These are phyloP conservation scores for Drosophila ironensis DNA, from an alignment of 1,140 invertebrate genomes.

Conservation along the genomic window DNA sequence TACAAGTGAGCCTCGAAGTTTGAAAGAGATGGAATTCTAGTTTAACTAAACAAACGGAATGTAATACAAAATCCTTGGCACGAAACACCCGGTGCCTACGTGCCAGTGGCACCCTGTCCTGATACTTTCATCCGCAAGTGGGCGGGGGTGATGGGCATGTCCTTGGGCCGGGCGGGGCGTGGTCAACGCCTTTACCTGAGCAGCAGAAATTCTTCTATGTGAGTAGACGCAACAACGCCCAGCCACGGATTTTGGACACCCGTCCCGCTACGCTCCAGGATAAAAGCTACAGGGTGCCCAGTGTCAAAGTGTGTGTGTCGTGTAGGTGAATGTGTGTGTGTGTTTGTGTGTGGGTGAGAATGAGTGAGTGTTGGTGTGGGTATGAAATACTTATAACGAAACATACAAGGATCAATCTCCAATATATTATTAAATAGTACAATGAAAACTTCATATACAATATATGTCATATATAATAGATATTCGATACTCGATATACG, in stretches of 20 bases:
- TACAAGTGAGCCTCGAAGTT: constrained; percentile 5
- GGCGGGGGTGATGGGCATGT: constrained; percentile 17
- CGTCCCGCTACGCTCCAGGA: constrained; percentile 18
- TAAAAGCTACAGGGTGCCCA: constrained; percentile 9
- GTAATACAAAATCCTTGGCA: constrained; percentile 52
- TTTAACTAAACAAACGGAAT: constrained; percentile 65
- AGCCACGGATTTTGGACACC: constrained; percentile 13
- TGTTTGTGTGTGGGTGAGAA: constrained; percentile 20
- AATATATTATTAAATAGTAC: constrained; percentile 78
- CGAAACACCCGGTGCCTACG: too few species aligned
- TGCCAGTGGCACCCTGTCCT: constrained; percentile 19
- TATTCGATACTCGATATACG: constrained; percentile 63
- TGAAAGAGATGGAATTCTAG: constrained; percentile 33
- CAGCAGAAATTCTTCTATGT: constrained; percentile 77
- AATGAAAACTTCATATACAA: constrained; percentile 79
- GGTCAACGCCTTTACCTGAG: constrained; percentile 73
- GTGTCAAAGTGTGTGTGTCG: constrained; percentile 23
- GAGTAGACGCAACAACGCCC: constrained; percentile 61
- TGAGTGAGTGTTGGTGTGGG: constrained; percentile 32
- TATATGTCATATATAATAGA: constrained; percentile 67
- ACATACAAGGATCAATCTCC: constrained; percentile 75
- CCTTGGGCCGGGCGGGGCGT: neutral
- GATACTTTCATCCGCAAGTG: neutral
- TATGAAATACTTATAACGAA: constrained; percentile 64
- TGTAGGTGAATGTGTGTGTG: constrained; percentile 21